Percentiles rank a stretch among this genome's conserved stretches.
Evolutionary conservation across 2,113 vertebrate species (phyloP).

Genomic region (Cyanoderma ruficeps): DNA sequence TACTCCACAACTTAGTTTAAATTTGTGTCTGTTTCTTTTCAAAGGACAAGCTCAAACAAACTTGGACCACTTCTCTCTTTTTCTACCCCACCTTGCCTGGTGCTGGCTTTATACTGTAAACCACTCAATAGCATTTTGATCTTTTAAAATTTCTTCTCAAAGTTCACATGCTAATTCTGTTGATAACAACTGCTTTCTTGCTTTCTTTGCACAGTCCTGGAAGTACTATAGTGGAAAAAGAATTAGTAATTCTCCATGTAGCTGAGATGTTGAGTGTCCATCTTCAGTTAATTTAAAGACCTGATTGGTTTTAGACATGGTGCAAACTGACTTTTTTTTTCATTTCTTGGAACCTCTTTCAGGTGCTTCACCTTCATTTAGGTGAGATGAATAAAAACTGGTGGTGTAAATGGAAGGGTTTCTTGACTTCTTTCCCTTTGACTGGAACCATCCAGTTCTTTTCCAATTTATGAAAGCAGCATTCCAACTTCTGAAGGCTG

Average conservation of each 20-base stretch:
- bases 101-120: not conserved
- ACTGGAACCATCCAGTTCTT: not conserved
- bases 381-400: not conserved
- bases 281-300: not conserved
- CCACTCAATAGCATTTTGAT: not conserved
- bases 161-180: not conserved
- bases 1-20: accelerated
- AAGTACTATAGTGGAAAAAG: not conserved
- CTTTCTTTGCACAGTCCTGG: not conserved
- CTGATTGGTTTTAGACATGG: not conserved
- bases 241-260: not conserved
- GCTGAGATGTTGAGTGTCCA: not conserved
- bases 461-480: not conserved
- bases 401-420: not conserved
- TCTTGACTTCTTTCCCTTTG: not conserved
- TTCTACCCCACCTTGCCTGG: not conserved
- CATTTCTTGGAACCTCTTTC: not conserved
- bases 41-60: not conserved
- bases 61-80: not conserved
- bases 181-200: not conserved
- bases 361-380: not conserved
- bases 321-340: not conserved
- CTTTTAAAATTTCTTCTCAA: not conserved
- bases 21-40: not conserved
- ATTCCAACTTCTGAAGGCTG: not conserved